phyloP scores from a whole-genome alignment of 2,888 invertebrate species.

The Pristionchus fissidentatus region DNA sequence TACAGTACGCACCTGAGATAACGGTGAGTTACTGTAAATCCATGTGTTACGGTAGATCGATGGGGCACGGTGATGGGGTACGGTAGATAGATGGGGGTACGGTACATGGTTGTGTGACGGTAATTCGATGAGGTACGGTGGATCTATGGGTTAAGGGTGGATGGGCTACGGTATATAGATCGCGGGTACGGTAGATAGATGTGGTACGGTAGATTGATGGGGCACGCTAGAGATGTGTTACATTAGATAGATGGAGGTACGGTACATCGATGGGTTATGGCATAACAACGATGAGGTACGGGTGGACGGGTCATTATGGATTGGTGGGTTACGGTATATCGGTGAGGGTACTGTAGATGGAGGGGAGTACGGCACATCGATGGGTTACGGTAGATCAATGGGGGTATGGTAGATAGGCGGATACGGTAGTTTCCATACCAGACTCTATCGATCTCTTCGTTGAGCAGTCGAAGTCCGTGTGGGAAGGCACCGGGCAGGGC shows the following conservation, averaged over 20 bases:
- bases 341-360: no score
- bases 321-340: no score
- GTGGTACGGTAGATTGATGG: background rate
- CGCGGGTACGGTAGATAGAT: background rate
- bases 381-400: background rate
- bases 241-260: background rate
- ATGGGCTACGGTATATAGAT: no score
- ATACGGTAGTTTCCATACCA: background rate
- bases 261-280: background rate
- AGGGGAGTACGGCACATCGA: background rate
- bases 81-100: background rate
- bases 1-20: conserved; percentile 37
- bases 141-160: background rate
- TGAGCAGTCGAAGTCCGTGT: conserved; percentile 28
- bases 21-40: background rate
- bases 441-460: conserved; percentile 37
- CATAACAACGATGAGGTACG: no score
- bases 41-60: background rate
- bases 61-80: no score
- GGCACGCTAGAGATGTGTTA: background rate
- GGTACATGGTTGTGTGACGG: no score
- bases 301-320: no score
- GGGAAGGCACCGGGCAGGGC: conserved; percentile 17
- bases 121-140: background rate
- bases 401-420: background rate